phyloP scores from a whole-genome alignment of 2,888 invertebrate species.

The Epinotia demarniana region DNA sequence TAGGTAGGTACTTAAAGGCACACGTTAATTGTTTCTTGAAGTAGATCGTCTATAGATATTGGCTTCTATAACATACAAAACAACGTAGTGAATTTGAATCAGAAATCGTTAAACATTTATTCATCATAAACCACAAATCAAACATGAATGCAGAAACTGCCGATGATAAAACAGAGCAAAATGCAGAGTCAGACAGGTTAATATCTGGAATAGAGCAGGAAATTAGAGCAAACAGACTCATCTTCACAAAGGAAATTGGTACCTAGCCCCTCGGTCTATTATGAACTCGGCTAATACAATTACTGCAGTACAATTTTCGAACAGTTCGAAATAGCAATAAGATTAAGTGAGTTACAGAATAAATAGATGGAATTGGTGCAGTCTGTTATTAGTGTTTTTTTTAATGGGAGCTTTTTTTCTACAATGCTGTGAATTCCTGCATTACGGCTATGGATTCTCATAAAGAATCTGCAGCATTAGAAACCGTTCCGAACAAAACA shows the following conservation, averaged over 20 bases:
- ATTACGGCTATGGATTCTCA: neutral
- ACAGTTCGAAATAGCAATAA: constrained; percentile 8
- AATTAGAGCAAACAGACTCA: constrained; percentile 67
- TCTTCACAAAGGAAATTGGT: constrained; percentile 73
- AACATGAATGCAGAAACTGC: constrained; percentile 25
- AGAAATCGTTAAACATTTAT: neutral
- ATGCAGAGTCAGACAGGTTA: constrained; percentile 39
- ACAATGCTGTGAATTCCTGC: neutral
- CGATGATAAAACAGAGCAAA: constrained; percentile 32
- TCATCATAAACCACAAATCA: neutral
- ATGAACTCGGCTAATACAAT: constrained; percentile 38
- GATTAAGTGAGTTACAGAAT: neutral
- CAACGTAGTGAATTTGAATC: neutral
- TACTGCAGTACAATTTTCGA: constrained; percentile 34
- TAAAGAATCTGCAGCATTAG: constrained; percentile 16
- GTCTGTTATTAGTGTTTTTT: neutral
- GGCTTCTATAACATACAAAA: neutral
- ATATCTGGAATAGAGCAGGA: constrained; percentile 62
- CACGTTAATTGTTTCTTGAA: neutral
- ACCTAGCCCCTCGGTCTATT: constrained; percentile 43
- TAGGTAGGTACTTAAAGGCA: neutral
- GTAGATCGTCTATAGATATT: neutral
- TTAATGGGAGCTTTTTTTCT: neutral
- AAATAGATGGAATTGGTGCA: neutral
- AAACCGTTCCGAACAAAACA: constrained; percentile 30